Conservation (phyloP, 1,140 invertebrate genomes). For the Lethrus apterus region DNA sequence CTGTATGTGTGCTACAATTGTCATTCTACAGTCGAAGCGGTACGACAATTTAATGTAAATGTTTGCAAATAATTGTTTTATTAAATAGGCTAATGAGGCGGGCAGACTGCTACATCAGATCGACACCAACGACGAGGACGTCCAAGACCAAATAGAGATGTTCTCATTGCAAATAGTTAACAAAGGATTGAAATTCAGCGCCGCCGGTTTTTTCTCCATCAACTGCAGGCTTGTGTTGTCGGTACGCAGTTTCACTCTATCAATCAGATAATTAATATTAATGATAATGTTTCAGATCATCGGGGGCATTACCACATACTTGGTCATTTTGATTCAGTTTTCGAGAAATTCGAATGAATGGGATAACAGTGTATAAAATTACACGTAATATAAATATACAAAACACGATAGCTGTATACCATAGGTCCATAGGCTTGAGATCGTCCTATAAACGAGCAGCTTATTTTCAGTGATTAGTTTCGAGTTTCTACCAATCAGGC, state of each 20-base stretch:
- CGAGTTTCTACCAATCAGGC: too few species aligned
- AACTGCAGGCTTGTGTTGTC: slow-evolving; percentile 25
- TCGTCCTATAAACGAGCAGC: too few species aligned
- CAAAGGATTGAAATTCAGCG: slow-evolving; percentile 26
- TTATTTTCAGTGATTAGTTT: too few species aligned
- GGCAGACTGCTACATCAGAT: slow-evolving; percentile 27
- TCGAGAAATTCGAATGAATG: slow-evolving; percentile 12
- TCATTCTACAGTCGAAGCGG: slow-evolving; percentile 22
- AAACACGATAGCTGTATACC: too few species aligned
- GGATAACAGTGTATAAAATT: too few species aligned
- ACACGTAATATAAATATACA: too few species aligned
- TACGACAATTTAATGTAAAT: too few species aligned
- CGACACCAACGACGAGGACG: slow-evolving; percentile 21
- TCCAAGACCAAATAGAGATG: slow-evolving; percentile 26
- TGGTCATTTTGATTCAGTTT: slow-evolving; percentile 28
- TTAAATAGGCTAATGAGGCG: slow-evolving; percentile 22
- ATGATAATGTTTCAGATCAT: slow-evolving; percentile 26
- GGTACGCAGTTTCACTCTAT: slow-evolving; percentile 18
- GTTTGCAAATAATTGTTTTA: too few species aligned
- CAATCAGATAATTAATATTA: background rate
- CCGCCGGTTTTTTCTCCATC: slow-evolving; percentile 26
- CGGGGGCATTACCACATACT: slow-evolving; percentile 26
- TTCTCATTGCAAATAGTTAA: slow-evolving; percentile 29
- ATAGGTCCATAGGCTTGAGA: too few species aligned
- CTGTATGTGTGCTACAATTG: slow-evolving; percentile 22